Conservation (phyloP, 2,113 vertebrate genomes). For the Carollia perspicillata region DNA sequence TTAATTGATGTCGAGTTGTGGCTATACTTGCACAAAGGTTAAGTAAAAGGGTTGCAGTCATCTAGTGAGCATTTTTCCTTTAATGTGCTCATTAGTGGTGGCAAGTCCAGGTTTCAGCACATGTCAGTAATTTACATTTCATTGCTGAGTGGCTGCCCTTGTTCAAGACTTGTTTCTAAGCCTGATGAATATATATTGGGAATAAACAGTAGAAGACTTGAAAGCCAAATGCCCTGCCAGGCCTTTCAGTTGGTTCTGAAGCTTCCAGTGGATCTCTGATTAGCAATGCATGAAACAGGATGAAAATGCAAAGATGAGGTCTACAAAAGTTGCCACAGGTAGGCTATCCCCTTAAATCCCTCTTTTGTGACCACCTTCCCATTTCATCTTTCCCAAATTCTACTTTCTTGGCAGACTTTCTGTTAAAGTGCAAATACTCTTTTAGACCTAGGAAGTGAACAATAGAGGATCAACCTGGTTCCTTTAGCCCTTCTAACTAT, state of each 20-base stretch:
- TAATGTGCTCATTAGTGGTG: constrained; percentile 84
- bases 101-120: constrained; percentile 83
- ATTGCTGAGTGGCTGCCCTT: constrained; percentile 81
- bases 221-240: constrained; percentile 84
- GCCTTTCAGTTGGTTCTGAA: constrained; percentile 80
- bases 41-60: constrained; percentile 81
- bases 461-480: constrained; percentile 74
- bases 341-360: constrained; percentile 66
- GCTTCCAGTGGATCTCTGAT: constrained; percentile 81
- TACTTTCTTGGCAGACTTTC: constrained; percentile 60
- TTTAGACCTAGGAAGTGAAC: constrained; percentile 78
- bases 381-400: constrained; percentile 70
- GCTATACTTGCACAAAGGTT: constrained; percentile 79
- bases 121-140: constrained; percentile 87
- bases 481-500: constrained; percentile 59
- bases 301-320: constrained; percentile 69
- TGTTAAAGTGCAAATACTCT: constrained; percentile 76
- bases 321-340: constrained; percentile 80
- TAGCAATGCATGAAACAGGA: constrained; percentile 76
- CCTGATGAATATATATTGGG: constrained; percentile 84
- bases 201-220: constrained; percentile 85
- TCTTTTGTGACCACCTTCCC: constrained; percentile 74
- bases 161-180: constrained; percentile 83
- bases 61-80: constrained; percentile 78
- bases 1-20: constrained; percentile 74